Evolutionary conservation across 2,797 vertebrate species (phyloP), one percentile per base, ranked within the genome.

Genomic region (Malurus splendens): DNA sequence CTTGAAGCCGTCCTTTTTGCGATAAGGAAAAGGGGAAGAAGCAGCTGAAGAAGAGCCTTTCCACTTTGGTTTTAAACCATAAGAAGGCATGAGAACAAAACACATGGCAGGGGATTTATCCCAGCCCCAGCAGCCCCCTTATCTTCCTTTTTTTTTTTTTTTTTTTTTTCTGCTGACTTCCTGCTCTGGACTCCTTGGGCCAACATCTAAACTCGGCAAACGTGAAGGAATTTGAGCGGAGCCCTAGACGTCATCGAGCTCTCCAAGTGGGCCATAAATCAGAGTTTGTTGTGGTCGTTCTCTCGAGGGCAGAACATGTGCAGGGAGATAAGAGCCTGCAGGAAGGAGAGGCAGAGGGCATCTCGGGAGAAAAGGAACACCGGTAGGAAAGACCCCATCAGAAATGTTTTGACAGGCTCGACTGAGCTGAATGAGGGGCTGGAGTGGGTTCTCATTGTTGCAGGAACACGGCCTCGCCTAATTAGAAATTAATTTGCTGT

Each of bases 271-370:
- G 56, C 65, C 65, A 57, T 87, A 84, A 91, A 92, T 93, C 95
- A 93, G 11, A 0, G 71, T 91, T 94, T 86, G 91, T 84, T 90
- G n/a, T 61, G 72, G 74, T 41, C 86, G 39, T 54, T 62, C 86
- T 87, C 79, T 90, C 32, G n/a, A 32, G 68, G 85, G 59, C 45
- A 78, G 61, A 67, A 66, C 32, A 8, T 96, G 96, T 79, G 83
- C 62, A 72, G 50, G 48, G 86, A 96, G 97, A 97, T 95, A 95
- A 97, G 94, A 77, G 80, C 62, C 30, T 14, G 56, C 57, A 90
- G 93, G 95, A 95, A 96, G 83, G 17, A 81, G 82, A 79, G 48
- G 60, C 71, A 74, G 12, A 45, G 68, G 33, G 38, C 61, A 67
- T 70, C 74, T 90, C 32, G 19, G 84, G 12, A 13, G 30, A 44